Conservation (phyloP, 2,113 vertebrate species). For the Toxostoma redivivum region DNA sequence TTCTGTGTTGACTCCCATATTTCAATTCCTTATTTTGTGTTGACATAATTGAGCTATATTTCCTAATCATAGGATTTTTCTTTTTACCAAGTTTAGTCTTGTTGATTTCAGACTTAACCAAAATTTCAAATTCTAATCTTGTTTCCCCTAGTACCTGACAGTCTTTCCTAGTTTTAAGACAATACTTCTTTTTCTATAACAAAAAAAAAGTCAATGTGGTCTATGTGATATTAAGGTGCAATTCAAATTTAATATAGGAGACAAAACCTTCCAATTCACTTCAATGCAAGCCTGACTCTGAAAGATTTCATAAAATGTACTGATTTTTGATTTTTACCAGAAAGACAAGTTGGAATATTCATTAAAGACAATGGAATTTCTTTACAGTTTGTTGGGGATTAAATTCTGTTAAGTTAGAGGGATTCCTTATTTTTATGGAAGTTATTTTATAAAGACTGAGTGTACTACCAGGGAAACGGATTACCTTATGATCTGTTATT, state of each 20-base stretch:
- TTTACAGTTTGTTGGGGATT: background rate
- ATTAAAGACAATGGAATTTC: background rate
- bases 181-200: background rate
- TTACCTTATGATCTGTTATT: slow-evolving; percentile 29
- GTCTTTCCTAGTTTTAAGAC: background rate
- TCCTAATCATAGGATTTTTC: background rate
- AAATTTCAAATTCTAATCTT: background rate
- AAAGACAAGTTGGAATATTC: background rate
- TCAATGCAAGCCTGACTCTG: background rate
- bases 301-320: background rate
- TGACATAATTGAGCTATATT: background rate
- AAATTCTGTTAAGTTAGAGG: background rate
- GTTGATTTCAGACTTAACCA: background rate
- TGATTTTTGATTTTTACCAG: background rate
- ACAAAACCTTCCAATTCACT: background rate
- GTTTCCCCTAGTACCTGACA: background rate
- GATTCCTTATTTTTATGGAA: background rate
- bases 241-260: background rate
- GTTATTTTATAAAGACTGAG: background rate
- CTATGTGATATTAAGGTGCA: background rate
- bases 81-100: background rate
- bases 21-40: background rate
- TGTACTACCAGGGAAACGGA: background rate
- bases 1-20: background rate
- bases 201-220: background rate